Base-by-base conservation (phyloP, 2,888 invertebrate genomes). In the Tenthredo amoena region DNA sequence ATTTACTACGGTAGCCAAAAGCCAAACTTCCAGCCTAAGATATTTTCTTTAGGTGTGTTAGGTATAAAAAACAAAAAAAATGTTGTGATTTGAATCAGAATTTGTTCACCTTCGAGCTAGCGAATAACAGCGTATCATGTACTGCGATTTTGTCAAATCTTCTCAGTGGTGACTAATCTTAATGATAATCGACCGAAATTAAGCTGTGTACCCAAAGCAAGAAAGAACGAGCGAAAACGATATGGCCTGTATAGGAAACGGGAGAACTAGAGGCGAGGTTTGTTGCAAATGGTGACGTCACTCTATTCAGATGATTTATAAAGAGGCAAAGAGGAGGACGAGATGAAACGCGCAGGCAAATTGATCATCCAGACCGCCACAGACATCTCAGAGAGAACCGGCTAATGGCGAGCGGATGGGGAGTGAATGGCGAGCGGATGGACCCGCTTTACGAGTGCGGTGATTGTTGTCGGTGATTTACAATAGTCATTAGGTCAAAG, bases 401-500 rank as follows among this genome's bases (percentile, higher is more conserved):
- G 76, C 79, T 77, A 68, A 68, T 68, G 85, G 85, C 77, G 34
- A 74, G 31, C 72, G 77, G 85, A 87, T 88, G 87, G 87, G 88
- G 86, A 89, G 88, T 86, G 85, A 87, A 76, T 76, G 76, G 76
- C 76, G 18, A 31, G 55, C 81, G 81, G 62, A 81, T 87, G 87
- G 86, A 87, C 88, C 87, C 87, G 87, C 87, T 89, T 89, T 89
- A 89, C 88, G 89, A 89, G 87, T 86, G 72, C 72, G 43, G 86
- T 83, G 86, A 81, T 86, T 86, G 86, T 86, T 86, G 84, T 84
- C 76, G 84, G 87, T 89, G 89, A 89, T 89, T 89, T 89, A 89
- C 88, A 87, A 87, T 87, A 89, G 88, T 89, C 89, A 89, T 89
- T 89, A 88, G 88, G 88, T 88, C 89, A 88, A 86, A 88, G 88